Conservation (phyloP, 2,888 invertebrate species). For the Ashinkailepas kermadecensis region DNA sequence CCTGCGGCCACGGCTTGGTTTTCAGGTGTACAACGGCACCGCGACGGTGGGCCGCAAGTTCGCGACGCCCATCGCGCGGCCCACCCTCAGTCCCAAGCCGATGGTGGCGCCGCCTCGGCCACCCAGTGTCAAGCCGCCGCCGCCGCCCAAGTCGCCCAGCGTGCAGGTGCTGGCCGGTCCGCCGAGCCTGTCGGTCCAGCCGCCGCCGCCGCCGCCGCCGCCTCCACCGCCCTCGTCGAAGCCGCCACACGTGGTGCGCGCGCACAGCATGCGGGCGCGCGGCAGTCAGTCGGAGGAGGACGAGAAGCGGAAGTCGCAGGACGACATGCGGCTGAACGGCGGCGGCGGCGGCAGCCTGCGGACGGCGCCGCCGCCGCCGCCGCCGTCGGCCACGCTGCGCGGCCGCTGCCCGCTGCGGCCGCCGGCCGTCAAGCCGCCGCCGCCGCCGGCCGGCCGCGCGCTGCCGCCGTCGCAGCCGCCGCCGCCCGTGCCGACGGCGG, state of each 20-base stretch:
- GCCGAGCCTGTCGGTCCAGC: conserved; percentile 5
- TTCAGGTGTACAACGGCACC: neutral
- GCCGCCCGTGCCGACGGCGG: neutral
- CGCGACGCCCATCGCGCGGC: neutral
- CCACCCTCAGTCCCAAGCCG: neutral
- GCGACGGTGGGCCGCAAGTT: conserved; percentile 5
- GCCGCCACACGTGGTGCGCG: conserved; percentile 12
- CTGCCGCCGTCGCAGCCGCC: conserved; percentile 12
- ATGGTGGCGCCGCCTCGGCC: neutral
- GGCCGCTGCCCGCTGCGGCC: conserved; percentile 5
- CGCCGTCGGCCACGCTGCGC: neutral
- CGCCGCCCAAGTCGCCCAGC: conserved; percentile 12
- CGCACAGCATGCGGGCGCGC: conserved; percentile 8
- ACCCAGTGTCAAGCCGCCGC: neutral
- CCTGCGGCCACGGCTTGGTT: neutral
- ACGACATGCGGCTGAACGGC: conserved; percentile 14
- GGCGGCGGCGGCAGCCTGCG: neutral
- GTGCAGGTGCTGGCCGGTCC: conserved; percentile 3
- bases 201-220: conserved; percentile 8
- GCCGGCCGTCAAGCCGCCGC: conserved; percentile 4
- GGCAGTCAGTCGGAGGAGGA: neutral
- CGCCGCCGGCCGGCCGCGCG: neutral
- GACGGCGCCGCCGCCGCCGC: conserved; percentile 21
- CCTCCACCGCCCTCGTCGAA: neutral
- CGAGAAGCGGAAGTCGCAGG: conserved; percentile 6